Conservation (phyloP, 2,888 invertebrate species). For the Anticlea derivata region DNA sequence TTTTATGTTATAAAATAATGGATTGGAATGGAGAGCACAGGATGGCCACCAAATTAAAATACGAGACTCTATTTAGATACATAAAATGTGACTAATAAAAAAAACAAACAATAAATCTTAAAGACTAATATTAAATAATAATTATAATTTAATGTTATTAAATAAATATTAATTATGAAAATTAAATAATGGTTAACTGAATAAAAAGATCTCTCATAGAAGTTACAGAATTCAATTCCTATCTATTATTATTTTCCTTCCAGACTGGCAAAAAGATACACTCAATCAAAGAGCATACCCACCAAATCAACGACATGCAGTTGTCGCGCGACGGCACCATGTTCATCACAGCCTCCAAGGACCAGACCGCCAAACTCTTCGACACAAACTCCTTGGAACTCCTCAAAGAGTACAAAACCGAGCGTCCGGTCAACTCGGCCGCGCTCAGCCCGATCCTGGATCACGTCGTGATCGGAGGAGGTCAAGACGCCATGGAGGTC, state of each 20-base stretch:
- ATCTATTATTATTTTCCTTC: neutral
- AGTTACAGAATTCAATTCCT: conserved; percentile 45
- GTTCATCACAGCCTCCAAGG: conserved; percentile 99
- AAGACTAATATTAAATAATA: no score
- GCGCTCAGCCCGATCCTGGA: conserved; percentile 97
- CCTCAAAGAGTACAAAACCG: conserved; percentile 98
- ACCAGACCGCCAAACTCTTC: conserved; percentile 97
- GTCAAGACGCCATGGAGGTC: conserved; percentile 99
- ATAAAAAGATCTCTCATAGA: no score
- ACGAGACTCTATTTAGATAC: no score
- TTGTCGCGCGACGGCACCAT: conserved; percentile 95
- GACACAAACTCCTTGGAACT: conserved; percentile 94
- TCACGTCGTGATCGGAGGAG: conserved; percentile 99
- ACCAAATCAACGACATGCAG: conserved; percentile 98
- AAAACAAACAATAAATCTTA: no score
- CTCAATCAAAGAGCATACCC: conserved; percentile 91
- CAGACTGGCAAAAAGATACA: conserved; percentile 92
- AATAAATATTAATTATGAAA: no score
- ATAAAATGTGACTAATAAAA: no score
- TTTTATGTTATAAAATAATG: no score
- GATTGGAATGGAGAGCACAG: no score
- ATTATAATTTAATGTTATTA: no score
- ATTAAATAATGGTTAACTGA: no score
- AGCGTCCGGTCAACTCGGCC: conserved; percentile 98
- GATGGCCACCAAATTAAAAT: no score